Base-by-base conservation (phyloP, 2,113 vertebrate species). In the Capreolus pygargus region DNA sequence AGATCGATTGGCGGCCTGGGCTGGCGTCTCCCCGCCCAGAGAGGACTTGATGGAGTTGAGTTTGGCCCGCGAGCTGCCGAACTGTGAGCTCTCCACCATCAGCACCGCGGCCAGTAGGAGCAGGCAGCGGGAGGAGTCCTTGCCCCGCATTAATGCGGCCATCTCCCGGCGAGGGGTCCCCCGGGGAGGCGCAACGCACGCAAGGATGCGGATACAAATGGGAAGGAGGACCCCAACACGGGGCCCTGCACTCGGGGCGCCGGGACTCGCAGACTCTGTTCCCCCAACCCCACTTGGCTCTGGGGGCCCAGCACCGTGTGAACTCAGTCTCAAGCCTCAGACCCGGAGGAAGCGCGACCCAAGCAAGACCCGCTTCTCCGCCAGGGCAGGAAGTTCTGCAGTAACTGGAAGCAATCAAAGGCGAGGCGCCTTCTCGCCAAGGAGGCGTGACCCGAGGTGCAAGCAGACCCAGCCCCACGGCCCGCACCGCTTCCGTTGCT, bases 31-130 rank as follows among this genome's bases (percentile, higher is more conserved):
- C 89, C 98, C 99, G 91, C 97, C 98, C 97, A 99, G 98, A 97
- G 98, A 98, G 50, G 99, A 99, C 98, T 99, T 99, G 99, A 99
- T 99, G 98, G 99, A 99, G 99, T 99, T 99, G 98, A 99, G 99
- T 98, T 99, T 99, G 91, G 99, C 98, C 94, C 99, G 99, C 97
- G 99, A 98, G 98, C 98, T 98, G 98, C 98, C 89, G 93, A 99
- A 98, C 98, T 99, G 99, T 90, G 99, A 98, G 98, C 99, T 99
- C 98, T 99, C 99, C 98, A 99, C 99, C 98, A 99, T 99, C 98
- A 99, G 98, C 97, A 99, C 98, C 58, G 99, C 98, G 67, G 99
- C 99, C 98, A 99, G 98, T 86, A 99, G 98, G 97, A 99, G 98
- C 98, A 99, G 97, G 97, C 99, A 98, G 98, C 98, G 98, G 98